Base-by-base conservation (phyloP, 2,797 vertebrate genomes). In the Pogoniulus pusillus region DNA sequence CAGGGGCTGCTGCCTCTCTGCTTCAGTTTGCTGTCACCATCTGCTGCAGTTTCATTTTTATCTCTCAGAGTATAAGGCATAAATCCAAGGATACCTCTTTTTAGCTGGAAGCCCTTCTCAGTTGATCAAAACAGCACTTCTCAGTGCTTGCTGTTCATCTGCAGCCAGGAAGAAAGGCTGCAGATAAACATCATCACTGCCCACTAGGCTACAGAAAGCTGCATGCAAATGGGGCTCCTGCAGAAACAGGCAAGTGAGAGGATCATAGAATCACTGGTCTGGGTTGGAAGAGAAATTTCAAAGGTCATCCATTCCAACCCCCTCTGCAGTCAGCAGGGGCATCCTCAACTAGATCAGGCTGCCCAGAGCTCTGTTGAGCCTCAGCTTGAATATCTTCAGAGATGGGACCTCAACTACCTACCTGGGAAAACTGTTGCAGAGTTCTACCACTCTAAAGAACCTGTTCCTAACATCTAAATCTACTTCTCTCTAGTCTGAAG, bases 121-220 rank as follows among this genome's bases (percentile, higher is more conserved):
- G 3, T 4, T 66, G 58, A 32, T 45, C 43, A 43, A 29, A 37
- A 47, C 11, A 35, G 20, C 15, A 10, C 37, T 65, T 93, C 13
- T 41, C 27, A 55, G 10, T 39, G 27, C 34, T 69, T 65, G 53
- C 62, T 64, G n/a, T 8, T 7, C 70, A 6, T 64, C 29, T 76
- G 51, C 68, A 35, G 11, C 29, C 24, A 54, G 55, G 49, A 85
- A 6, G 29, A 77, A 68, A 59, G 14, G 16, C 41, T 63, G 63
- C 43, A 72, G 87, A 32, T 58, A 39, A 62, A 18, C 9, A 16
- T 0, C 0, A 0, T 62, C 10, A 2, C 39, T 82, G 41, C 30
- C 30, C 6, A 3, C 30, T 17, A 17, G 39, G n/a, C 41, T 88
- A 54, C 66, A 32, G 70, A 60, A 76, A 69, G 26, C 22, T 22